Conservation (phyloP, 37 sponge, comb jelly and placozoan genomes). For the Theonella swinhoei region DNA sequence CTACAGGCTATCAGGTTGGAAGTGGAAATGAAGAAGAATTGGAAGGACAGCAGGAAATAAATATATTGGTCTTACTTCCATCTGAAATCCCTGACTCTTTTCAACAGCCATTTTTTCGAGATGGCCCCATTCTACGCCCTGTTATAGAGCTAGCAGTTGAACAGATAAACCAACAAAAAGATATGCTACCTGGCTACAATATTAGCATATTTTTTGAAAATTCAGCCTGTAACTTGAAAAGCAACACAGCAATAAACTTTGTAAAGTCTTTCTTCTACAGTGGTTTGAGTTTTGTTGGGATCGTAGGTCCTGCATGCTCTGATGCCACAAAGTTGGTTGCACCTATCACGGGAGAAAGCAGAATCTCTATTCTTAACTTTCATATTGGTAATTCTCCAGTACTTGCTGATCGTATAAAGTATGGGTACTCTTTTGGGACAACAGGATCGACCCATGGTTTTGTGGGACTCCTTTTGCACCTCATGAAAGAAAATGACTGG, state of each 20-base stretch:
- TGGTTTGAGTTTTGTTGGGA: background rate
- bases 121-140: conserved; percentile 17
- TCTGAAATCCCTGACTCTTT: too few species aligned
- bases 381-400: conserved; percentile 10
- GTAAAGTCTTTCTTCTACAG: background rate
- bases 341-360: background rate
- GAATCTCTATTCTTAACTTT: background rate
- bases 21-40: too few species aligned
- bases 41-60: too few species aligned
- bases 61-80: too few species aligned
- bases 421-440: conserved; percentile 24
- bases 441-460: conserved; percentile 1
- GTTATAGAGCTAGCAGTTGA: conserved; percentile 20
- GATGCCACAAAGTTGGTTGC: background rate
- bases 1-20: too few species aligned
- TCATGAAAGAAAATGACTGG: conserved; percentile 2
- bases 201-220: background rate
- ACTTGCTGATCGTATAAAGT: background rate
- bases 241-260: background rate
- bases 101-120: conserved; percentile 11
- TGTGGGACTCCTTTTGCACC: background rate
- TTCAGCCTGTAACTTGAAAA: conserved; percentile 1
- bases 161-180: conserved; percentile 10
- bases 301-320: conserved; percentile 31
- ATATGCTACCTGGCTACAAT: conserved; percentile 9